Base-by-base conservation (phyloP, 2,888 invertebrate genomes). In the Autographa gamma region DNA sequence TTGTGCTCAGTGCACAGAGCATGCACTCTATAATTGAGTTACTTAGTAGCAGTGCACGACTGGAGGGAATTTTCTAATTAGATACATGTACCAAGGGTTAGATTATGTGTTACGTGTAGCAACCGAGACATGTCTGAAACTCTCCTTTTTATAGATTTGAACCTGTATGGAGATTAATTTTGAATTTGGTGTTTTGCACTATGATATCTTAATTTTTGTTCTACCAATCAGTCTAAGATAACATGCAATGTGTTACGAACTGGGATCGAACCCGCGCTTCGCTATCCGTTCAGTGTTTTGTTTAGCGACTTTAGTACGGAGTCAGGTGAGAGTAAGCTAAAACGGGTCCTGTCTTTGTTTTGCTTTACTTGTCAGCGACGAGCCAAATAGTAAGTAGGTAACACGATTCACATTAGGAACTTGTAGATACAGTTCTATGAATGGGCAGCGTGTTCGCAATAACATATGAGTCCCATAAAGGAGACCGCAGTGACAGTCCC, bases 391-490 rank as follows among this genome's bases (percentile, higher is more conserved):
- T 59, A 72, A 72, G 43, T 75, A 56, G 75, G 77, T 81, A 69
- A 71, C 73, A 71, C 80, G 65, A 63, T 76, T 67, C 69, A 69
- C 71, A 60, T 60, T 60, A 52, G 66, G 69, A 61, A 58, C 60
- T 66, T 71, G 71, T 74, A 66, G 72, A 75, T 67, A 76, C 64
- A 65, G 58, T 61, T 25, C 56, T 69, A 77, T 82, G 79, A 76
- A 79, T 80, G 82, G 82, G 9, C 14, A 6, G 74, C 67, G 69
- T 79, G 85, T 18, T 60, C 81, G 74, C 73, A 76, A 83, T 84
- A 82, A 60, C 14, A 66, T 76, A 84, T 83, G 82, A 83, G 76
- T 60, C 65, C 64, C 63, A 69, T 69, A 63, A 80, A 82, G 77
- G 80, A 80, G 73, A 70, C 61, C 74, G 66, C 43, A 66, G 74